These are phyloP conservation scores for Leucosticte australis DNA, from an alignment of 2,113 vertebrate species.

Conservation along the genomic window DNA sequence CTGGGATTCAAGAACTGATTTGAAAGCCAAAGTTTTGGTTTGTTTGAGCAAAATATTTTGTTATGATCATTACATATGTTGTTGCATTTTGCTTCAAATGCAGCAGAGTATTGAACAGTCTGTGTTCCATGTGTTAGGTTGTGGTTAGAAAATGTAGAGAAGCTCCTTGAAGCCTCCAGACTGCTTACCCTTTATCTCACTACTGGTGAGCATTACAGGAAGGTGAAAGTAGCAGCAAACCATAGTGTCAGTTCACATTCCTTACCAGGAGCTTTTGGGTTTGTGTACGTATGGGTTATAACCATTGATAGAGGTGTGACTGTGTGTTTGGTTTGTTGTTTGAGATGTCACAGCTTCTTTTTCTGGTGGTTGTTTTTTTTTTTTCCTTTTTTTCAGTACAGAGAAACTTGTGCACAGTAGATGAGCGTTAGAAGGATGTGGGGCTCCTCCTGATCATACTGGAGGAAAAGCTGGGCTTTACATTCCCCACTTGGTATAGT, in stretches of 20 bases:
- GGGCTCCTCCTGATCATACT: neutral
- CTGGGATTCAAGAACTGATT: neutral
- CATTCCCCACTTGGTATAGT: neutral
- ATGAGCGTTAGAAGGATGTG: neutral
- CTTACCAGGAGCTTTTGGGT: neutral
- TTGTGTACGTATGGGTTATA: accelerated
- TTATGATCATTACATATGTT: neutral
- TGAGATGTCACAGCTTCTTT: neutral
- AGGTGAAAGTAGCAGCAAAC: neutral
- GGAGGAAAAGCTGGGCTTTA: neutral
- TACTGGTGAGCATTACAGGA: neutral
- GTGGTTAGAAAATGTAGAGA: neutral
- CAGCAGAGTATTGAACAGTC: neutral
- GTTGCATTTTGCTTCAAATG: neutral
- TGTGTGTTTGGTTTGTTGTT: neutral
- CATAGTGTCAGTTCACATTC: neutral
- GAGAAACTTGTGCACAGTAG: neutral
- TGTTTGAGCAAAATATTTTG: neutral
- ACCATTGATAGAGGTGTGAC: neutral
- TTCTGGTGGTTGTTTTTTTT: neutral
- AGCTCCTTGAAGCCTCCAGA: neutral
- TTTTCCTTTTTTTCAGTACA: neutral
- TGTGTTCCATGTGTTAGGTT: neutral
- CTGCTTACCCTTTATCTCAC: neutral
- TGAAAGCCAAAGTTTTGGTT: neutral